phyloP scores from a whole-genome alignment of 2,797 vertebrate species.

The Lepus oiostolus region DNA sequence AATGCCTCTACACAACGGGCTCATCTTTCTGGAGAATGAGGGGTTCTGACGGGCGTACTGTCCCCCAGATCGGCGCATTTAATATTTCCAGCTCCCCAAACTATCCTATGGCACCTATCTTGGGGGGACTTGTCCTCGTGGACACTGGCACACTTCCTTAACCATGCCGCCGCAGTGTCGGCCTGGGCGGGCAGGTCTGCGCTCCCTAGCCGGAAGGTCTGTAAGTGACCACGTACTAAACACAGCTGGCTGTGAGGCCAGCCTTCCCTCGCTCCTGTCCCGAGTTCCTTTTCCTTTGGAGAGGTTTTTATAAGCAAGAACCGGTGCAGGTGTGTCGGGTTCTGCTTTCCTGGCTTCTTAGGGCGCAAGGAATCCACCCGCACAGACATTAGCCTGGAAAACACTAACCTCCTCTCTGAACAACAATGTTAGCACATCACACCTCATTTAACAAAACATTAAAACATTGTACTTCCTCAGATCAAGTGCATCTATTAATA shows the following conservation, averaged over 20 bases:
- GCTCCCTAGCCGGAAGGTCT: rapidly evolving
- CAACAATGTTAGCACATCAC: constrained; percentile 74
- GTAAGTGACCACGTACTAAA: rapidly evolving
- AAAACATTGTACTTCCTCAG: constrained; percentile 78
- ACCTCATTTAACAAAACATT: constrained; percentile 85
- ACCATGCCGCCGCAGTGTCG: rapidly evolving
- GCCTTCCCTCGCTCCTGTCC: not conserved
- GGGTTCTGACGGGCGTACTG: not conserved
- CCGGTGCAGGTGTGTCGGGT: not conserved
- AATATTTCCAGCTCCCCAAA: not conserved
- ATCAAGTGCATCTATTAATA: constrained; percentile 84
- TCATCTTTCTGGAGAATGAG: not conserved
- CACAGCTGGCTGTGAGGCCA: rapidly evolving
- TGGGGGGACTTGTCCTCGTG: not conserved
- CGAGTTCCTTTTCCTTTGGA: not conserved
- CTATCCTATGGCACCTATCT: not conserved
- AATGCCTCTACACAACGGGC: not conserved
- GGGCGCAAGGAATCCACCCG: not conserved
- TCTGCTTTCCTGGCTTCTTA: not conserved
- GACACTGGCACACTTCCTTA: not conserved
- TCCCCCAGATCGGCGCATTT: not conserved
- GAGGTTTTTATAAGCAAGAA: not conserved
- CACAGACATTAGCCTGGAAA: not conserved
- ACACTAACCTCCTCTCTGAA: constrained; percentile 52
- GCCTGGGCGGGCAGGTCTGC: rapidly evolving